Base-by-base conservation (phyloP, 2,888 invertebrate genomes). In the Aelia acuminata region DNA sequence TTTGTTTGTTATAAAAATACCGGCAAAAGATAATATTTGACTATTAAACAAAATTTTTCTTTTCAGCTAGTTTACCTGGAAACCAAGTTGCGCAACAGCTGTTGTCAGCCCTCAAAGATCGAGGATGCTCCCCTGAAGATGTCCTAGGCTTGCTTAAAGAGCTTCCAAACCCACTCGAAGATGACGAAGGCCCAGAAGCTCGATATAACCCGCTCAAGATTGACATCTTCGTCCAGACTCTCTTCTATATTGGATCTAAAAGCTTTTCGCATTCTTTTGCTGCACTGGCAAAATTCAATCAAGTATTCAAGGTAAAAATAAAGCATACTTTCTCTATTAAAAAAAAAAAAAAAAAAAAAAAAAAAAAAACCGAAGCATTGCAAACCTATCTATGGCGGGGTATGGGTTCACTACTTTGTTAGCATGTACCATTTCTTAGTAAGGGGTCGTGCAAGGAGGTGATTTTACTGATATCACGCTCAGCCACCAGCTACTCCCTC, bases 251-350 rank as follows among this genome's bases (percentile, higher is more conserved):
- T 89, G 99, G 98, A 53, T 97, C 97, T 87, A 99, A 99, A 93
- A 98, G 99, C 91, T 98, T 99, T 92, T 98, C 98, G 89, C 99
- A 99, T 92, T 98, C 98, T 91, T 99, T 99, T 93, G 98, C 99
- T 11, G 99, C 98, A n/a, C 97, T 99, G 90, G 98, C 98, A 75
- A 99, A 99, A 94, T 99, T 97, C 91, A 97, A 97, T 92, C 95
- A 96, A 92, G 97, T 97, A 4, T 97, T 97, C 91, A 97, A 97
- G 94, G 97, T 96, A 91, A 91, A 92, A 50, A 49, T 31, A 50
- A 49, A 18, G n/a, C 31, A 84, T 89, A 87, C 84, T 88, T 75
- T 87, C 26, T n/a, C n/a, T n/a, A n/a, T n/a, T n/a, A n/a, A n/a
- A n/a, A n/a, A n/a, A n/a, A n/a, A n/a, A n/a, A n/a, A n/a, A n/a